A percentile compares a stretch with the other conserved stretches of the same genome.
phyloP scores from a whole-genome alignment of 2,113 vertebrate genomes.

The Labeo rohita region DNA sequence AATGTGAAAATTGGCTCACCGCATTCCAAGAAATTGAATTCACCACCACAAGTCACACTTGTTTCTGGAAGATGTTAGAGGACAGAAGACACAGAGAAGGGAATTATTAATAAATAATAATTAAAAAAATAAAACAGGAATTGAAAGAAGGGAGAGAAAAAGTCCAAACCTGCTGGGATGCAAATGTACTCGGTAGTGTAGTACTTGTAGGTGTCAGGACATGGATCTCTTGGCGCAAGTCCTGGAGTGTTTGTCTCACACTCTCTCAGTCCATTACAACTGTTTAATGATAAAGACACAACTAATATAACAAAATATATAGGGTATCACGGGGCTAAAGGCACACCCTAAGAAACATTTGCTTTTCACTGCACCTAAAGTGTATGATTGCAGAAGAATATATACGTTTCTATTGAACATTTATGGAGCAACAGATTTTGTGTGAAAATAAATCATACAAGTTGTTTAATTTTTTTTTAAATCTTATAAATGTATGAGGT shows the following conservation, averaged over 20 bases:
- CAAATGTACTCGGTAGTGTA: neutral
- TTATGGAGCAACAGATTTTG: too few relatives aligned
- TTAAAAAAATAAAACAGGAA: neutral
- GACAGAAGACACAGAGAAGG: neutral
- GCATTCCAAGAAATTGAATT: slow-evolving; percentile 31
- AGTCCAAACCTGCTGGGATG: neutral
- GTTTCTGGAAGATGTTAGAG: slow-evolving; percentile 3
- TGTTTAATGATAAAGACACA: neutral
- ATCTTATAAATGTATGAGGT: too few relatives aligned
- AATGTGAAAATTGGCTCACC: slow-evolving; percentile 16
- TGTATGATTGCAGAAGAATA: too few relatives aligned
- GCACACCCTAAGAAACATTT: too few relatives aligned
- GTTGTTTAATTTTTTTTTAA: too few relatives aligned
- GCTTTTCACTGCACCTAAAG: too few relatives aligned
- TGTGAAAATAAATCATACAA: too few relatives aligned
- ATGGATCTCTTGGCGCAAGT: slow-evolving; percentile 30
- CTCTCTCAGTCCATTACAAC: slow-evolving; percentile 33
- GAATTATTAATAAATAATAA: neutral
- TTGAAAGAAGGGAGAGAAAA: neutral
- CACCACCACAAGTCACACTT: slow-evolving; percentile 14
- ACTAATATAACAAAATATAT: neutral
- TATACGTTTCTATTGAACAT: too few relatives aligned
- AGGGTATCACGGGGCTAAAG: too few relatives aligned
- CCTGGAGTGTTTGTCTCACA: slow-evolving; percentile 35
- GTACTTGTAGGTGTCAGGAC: slow-evolving; percentile 32